Base-by-base conservation (phyloP, 2,113 vertebrate genomes). In the Protomyctophum bolini region DNA sequence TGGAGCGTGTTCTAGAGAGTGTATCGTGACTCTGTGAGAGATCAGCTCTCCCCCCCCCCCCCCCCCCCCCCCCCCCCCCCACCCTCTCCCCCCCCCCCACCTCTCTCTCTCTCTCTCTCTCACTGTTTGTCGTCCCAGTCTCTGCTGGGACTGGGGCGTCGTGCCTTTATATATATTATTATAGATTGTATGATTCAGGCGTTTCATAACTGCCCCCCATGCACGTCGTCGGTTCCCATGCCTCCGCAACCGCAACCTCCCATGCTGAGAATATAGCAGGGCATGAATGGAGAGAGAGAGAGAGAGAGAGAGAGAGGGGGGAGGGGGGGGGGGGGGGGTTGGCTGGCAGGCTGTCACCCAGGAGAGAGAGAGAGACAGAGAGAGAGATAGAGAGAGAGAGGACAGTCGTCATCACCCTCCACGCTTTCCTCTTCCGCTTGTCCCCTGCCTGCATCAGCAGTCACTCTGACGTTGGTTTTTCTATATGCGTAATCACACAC, bases 161-260 rank as follows among this genome's bases (percentile, higher is more conserved):
- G 4, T 41, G 33, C 33, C 33, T n/a, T n/a, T n/a, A n/a, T n/a
- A n/a, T n/a, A n/a, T n/a, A n/a, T n/a, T n/a, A n/a, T n/a, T n/a
- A n/a, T n/a, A n/a, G n/a, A 46, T 21, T 41, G 33, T 54, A 54
- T 67, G 83, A 84, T 79, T 86, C 84, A 80, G 33, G n/a, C 55
- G 4, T 64, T 64, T 64, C 21, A 64, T 64, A 64, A 64, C 15
- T 46, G 29, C 68, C n/a, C n/a, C n/a, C n/a, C n/a, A n/a, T n/a
- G 70, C 21, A 8, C 46, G 2, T 33, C 7, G 45, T 8, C 21
- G 0, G 1, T 63, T 72, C 63, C 29, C 10, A 58, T 46, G 45
- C 66, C 7, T 56, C n/a, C 1, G 14, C 65, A n/a, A 58, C 60
- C 56, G 14, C 65, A n/a, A 58, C 60, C 56, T 75, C 58, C 75